Evolutionary conservation across 2,888 invertebrate genomes (phyloP), one percentile per base, ranked within the genome.

Genomic region (Salpingus planirostris): DNA sequence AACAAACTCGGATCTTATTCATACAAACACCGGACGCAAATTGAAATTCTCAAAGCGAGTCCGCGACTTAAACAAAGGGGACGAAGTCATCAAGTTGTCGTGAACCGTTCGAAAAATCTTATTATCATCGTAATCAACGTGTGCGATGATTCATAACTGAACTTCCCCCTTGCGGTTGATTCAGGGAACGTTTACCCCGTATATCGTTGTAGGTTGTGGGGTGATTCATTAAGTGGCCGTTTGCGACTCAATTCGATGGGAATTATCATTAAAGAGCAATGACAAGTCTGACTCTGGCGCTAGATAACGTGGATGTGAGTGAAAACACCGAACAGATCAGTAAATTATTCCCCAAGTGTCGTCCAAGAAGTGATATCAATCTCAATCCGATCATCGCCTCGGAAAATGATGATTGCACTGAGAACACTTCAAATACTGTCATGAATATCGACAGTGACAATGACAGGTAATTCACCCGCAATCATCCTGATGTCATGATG

Each of bases 281-380:
- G 64, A 64, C 64, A 51, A 65, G 64, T 55, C 57, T 64, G 64
- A 61, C 62, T 50, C 53, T 64, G 51, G 54, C 63, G 40, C 54
- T 62, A 57, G 64, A 64, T 59, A 64, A 65, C 59, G 62, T 62
- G 56, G 65, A 64, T 58, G 64, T 64, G 53, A 60, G 59, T 57
- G 69, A 68, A 60, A 67, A 64, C 59, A 65, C 69, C 68, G 84
- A 84, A 71, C 79, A 81, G 69, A 84, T 88, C 68, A 83, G 83
- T 60, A 75, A 81, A 64, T 74, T 87, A 57, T 88, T 87, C 69
- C 86, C 86, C 56, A 87, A 87, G 80, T 87, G 87, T 70, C 77
- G 85, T 55, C 86, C 85, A 49, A 72, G 76, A 58, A 68, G 67
- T 53, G 73, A 72, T 62, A 67, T 70, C 53, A 71, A 71, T 62